Evolutionary conservation across 2,888 invertebrate species (phyloP), one percentile per base, ranked within the genome.

Genomic region (Bedellia somnulentella): DNA sequence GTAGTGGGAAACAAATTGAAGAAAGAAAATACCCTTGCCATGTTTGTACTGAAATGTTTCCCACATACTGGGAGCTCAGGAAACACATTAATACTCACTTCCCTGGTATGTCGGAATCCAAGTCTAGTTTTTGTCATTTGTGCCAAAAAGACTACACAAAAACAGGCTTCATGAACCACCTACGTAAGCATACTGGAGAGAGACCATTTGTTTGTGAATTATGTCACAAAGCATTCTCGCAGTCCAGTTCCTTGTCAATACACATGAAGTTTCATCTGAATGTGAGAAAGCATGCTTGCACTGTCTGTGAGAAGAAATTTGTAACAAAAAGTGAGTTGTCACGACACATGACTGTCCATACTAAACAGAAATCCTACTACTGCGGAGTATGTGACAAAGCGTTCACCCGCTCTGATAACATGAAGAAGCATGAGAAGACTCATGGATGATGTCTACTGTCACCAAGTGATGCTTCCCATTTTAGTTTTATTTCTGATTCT

Each of bases 341-440:
- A n/a, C 67, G 77, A 24, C 77, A 77, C 47, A 77, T 77, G 77
- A 77, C 77, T 13, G 77, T 77, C 31, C 77, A 77, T 40, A 77
- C 77, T 10, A 77, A 77, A 44, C 77, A 77, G 42, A 77, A 77
- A 41, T 77, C 77, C 1, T 77, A 77, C 39, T 77, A 77, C 41
- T 77, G 77, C 47, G 71, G 77, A 31, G 76, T 77, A 15, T 77
- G 77, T 44, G 77, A 77, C 45, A 77, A 77, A 49, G 77, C 77
- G 27, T 77, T 77, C 45, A 77, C 77, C 37, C 67, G 77, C 34
- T 77, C 77, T 14, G 77, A 77, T 39, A 77, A 77, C 39, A 77
- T 77, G 77, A 77, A 77, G 46, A 77, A 77, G 49, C 77, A 77
- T 61, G 77, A 77, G 46, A 77, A 77, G 54, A 77, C 77, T 43